These are phyloP conservation scores for Cotesia vestalis DNA, from an alignment of 1,140 invertebrate species.

Conservation along the genomic window DNA sequence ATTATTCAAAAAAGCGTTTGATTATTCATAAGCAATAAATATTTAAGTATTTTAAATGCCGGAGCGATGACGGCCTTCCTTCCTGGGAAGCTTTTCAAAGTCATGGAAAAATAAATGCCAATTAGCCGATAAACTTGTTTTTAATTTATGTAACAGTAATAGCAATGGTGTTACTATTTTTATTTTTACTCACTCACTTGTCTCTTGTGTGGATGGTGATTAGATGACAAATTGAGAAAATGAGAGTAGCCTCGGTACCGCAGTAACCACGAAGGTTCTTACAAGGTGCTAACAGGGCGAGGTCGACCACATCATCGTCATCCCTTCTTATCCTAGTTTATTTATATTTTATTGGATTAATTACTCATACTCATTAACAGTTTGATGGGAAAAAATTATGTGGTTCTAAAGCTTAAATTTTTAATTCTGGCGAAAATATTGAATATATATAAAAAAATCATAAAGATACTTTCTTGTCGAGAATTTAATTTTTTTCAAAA, in stretches of 20 bases:
- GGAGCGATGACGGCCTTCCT: neutral
- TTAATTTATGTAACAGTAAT: neutral
- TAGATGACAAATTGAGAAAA: constrained; percentile 33
- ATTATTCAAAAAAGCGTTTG: neutral
- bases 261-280: constrained; percentile 24
- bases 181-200: no score
- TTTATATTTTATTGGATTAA: neutral
- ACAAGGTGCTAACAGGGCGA: constrained; percentile 27
- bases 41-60: neutral
- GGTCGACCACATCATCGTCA: constrained; percentile 23
- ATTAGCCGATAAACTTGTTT: constrained; percentile 7
- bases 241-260: constrained; percentile 19
- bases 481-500: no score
- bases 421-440: no score
- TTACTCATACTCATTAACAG: neutral
- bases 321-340: neutral
- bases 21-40: neutral
- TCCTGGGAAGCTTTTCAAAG: constrained; percentile 1
- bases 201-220: neutral
- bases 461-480: no score
- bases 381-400: no score
- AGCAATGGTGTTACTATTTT: no score
- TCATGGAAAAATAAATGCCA: neutral
- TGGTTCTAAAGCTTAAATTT: no score
- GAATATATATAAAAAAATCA: no score